phyloP scores from a whole-genome alignment of 1,140 invertebrate species.

The Drosophila tani region DNA sequence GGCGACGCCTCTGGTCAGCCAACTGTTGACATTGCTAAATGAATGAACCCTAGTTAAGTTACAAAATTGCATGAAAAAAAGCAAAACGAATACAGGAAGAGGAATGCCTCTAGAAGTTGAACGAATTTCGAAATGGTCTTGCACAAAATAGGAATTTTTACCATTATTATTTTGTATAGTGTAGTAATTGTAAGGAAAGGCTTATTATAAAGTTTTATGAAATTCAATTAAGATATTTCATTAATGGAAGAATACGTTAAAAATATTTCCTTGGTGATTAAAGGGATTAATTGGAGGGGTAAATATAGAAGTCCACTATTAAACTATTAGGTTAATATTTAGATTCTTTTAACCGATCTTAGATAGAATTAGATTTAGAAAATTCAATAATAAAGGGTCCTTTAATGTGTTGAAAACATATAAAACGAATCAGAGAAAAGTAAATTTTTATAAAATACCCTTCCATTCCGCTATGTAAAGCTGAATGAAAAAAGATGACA shows the following conservation, averaged over 20 bases:
- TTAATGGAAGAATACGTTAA: too few species aligned
- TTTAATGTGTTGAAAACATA: not conserved
- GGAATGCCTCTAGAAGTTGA: not conserved
- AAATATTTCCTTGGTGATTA: too few species aligned
- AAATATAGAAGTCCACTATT: not conserved
- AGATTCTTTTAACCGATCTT: not conserved
- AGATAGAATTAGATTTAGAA: not conserved
- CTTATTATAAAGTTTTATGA: too few species aligned
- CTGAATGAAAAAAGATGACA: slow-evolving; percentile 21
- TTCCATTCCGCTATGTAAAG: not conserved
- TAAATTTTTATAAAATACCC: not conserved
- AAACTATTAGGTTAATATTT: not conserved
- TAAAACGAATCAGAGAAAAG: not conserved
- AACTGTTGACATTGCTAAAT: slow-evolving; percentile 84
- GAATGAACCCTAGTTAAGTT: slow-evolving; percentile 78
- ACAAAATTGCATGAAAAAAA: slow-evolving; percentile 65
- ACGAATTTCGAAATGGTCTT: slow-evolving; percentile 38
- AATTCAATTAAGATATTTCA: too few species aligned
- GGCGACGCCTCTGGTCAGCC: slow-evolving; percentile 73
- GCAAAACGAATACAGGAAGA: slow-evolving; percentile 42
- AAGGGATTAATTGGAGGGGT: too few species aligned
- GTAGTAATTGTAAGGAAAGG: too few species aligned
- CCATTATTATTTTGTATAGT: not conserved
- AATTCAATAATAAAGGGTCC: too few species aligned
- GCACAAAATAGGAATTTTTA: too few species aligned